These are phyloP conservation scores for Drosophila kambysellisi DNA, from an alignment of 2,888 invertebrate species.

Conservation along the genomic window DNA sequence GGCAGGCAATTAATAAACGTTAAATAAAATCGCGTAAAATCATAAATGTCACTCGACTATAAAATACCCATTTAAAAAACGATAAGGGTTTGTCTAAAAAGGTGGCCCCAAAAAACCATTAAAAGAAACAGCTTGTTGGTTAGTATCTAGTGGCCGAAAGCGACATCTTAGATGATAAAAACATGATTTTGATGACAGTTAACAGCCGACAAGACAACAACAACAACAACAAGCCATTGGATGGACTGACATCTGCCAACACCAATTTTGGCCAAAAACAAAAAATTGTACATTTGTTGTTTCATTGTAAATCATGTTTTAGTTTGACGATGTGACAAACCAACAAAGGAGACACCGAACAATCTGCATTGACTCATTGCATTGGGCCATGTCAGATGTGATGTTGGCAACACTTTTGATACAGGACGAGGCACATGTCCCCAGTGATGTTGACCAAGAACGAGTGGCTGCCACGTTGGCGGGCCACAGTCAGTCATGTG, in stretches of 20 bases:
- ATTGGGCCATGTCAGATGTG: slow-evolving; percentile 40
- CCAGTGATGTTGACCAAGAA: slow-evolving; percentile 35
- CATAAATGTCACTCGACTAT: neutral
- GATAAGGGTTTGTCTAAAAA: neutral
- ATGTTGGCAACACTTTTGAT: slow-evolving; percentile 10
- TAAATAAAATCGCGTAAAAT: neutral
- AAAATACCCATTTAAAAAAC: neutral
- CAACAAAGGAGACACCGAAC: neutral
- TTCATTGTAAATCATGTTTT: slow-evolving; percentile 42
- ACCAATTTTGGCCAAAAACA: slow-evolving; percentile 46
- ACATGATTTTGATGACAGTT: slow-evolving; percentile 32
- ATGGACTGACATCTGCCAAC: slow-evolving; percentile 61
- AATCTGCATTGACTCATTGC: slow-evolving; percentile 51
- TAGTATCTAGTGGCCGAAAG: neutral
- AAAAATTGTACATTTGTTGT: slow-evolving; percentile 28
- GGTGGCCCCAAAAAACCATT: neutral
- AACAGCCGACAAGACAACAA: neutral
- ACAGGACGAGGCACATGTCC: slow-evolving; percentile 21
- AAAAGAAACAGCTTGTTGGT: neutral
- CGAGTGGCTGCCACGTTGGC: neutral
- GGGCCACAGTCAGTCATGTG: neutral
- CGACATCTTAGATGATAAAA: slow-evolving; percentile 12
- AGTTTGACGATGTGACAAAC: slow-evolving; percentile 7
- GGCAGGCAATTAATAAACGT: neutral
- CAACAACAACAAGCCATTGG: slow-evolving; percentile 10